Percentiles rank a stretch among this genome's conserved stretches.
Evolutionary conservation across 1,140 invertebrate species (phyloP).

Genomic region (Drosophila baimaii): DNA sequence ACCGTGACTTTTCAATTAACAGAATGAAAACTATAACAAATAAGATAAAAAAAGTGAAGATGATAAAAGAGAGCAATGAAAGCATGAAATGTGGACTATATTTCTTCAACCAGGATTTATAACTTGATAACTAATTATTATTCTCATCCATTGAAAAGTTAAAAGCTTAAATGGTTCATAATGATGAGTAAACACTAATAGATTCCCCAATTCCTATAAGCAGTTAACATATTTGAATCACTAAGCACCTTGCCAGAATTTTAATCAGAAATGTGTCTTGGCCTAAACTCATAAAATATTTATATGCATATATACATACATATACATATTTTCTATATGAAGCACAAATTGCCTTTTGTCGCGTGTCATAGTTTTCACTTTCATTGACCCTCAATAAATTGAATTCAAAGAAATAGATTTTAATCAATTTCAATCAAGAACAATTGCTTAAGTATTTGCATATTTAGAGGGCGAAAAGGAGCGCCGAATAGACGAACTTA

Average conservation of each 20-base stretch:
- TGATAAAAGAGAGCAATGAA: neutral
- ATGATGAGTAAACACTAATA: neutral
- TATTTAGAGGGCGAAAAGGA: constrained; percentile 13
- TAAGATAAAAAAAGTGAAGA: neutral
- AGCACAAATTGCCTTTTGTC: constrained; percentile 6
- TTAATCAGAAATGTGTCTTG: neutral
- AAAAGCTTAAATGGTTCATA: neutral
- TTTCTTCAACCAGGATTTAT: neutral
- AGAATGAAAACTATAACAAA: constrained; percentile 4
- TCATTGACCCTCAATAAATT: constrained; percentile 34
- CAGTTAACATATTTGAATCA: neutral
- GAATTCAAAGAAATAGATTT: constrained; percentile 40
- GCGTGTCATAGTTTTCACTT: constrained; percentile 47
- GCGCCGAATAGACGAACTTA: neutral
- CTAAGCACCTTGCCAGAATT: neutral
- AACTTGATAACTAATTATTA: neutral
- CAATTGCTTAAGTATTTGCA: constrained; percentile 45
- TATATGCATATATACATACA: neutral
- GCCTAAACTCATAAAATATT: constrained; percentile 14
- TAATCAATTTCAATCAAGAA: constrained; percentile 56
- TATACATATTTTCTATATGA: neutral
- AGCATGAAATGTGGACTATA: neutral
- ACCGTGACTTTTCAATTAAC: neutral
- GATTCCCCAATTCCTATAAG: neutral
- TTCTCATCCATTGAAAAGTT: neutral